Percentiles rank a stretch among this genome's conserved stretches.
These are phyloP conservation scores for Nineta flava DNA, from an alignment of 2,888 invertebrate genomes.

Conservation along the genomic window DNA sequence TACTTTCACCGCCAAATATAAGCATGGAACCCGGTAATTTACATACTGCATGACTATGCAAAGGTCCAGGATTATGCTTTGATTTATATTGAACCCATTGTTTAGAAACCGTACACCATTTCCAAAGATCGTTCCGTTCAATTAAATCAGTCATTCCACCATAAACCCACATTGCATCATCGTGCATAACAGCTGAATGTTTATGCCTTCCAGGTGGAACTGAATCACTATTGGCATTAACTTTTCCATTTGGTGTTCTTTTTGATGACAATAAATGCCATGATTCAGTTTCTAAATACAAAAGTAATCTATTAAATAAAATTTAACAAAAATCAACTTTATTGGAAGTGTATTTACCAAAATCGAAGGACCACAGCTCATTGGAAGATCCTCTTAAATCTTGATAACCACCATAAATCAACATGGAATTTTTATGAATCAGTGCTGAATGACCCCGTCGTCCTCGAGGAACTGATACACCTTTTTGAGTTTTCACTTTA, in stretches of 20 bases:
- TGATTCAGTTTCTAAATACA: slow-evolving; percentile 55
- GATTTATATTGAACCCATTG: slow-evolving; percentile 47
- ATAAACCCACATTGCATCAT: slow-evolving; percentile 68
- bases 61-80: slow-evolving; percentile 48
- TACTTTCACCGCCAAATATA: slow-evolving; percentile 63
- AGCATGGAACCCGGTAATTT: slow-evolving; percentile 61
- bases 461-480: slow-evolving; percentile 48
- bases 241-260: background rate
- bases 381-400: slow-evolving; percentile 70
- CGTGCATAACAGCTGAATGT: slow-evolving; percentile 68
- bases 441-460: slow-evolving; percentile 71
- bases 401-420: slow-evolving; percentile 77
- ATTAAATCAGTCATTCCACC: slow-evolving; percentile 78
- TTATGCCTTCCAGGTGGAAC: slow-evolving; percentile 62
- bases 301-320: background rate
- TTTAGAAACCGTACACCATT: slow-evolving; percentile 54
- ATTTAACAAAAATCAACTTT: background rate
- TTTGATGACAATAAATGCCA: slow-evolving; percentile 47
- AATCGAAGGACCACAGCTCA: slow-evolving; percentile 78
- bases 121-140: slow-evolving; percentile 62
- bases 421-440: slow-evolving; percentile 59
- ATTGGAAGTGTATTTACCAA: slow-evolving; percentile 37
- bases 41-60: slow-evolving; percentile 65
- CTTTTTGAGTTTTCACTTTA: slow-evolving; percentile 39
- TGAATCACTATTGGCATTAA: slow-evolving; percentile 14